phyloP scores from a whole-genome alignment of 2,113 vertebrate genomes.

The Passer montanus region DNA sequence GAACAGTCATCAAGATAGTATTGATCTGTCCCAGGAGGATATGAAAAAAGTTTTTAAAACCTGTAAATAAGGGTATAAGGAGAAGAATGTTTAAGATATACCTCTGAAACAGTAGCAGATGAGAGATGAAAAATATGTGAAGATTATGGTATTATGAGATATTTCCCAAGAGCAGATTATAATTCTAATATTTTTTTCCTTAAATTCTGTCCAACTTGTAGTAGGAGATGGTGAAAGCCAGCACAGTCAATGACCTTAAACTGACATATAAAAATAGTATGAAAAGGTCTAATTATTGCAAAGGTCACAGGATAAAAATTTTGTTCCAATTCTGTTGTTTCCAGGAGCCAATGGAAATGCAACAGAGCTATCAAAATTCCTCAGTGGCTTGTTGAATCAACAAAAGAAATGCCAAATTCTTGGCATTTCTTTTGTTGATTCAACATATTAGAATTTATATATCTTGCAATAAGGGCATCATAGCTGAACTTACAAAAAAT shows the following conservation, averaged over 20 bases:
- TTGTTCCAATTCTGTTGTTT: not conserved
- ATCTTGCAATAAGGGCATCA: not conserved
- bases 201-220: not conserved
- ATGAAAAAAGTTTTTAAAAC: not conserved
- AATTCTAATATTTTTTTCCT: not conserved
- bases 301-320: conserved; percentile 23
- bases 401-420: not conserved
- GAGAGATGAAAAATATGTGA: not conserved
- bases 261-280: not conserved
- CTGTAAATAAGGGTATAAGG: not conserved
- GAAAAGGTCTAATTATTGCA: not conserved
- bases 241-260: conserved; percentile 14
- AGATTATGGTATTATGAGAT: not conserved
- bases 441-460: not conserved
- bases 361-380: not conserved
- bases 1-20: not conserved
- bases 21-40: not conserved
- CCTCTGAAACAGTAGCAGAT: not conserved
- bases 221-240: not conserved
- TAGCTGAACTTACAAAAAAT: not conserved
- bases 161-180: not conserved
- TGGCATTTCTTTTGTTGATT: not conserved
- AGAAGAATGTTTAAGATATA: not conserved
- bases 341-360: not conserved
- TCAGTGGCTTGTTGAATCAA: not conserved